Conservation (phyloP, 2,888 invertebrate genomes). For the Neocrepidodera transversa region DNA sequence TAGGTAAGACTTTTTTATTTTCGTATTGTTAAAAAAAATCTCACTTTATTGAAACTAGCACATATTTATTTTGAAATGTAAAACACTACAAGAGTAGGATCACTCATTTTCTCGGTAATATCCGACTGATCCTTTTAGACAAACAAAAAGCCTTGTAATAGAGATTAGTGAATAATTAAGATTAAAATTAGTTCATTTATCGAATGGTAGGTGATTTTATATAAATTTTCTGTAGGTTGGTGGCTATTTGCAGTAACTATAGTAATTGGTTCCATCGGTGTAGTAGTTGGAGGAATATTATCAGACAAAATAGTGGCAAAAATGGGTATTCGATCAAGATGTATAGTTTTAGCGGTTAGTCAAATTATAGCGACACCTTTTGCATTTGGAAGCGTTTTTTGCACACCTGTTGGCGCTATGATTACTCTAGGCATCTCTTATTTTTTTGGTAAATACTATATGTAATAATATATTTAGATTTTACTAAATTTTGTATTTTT, state of each 20-base stretch:
- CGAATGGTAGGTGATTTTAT: too few species aligned
- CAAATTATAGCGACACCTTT: slow-evolving; percentile 84
- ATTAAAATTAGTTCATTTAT: too few species aligned
- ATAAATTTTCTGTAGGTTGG: slow-evolving; percentile 64
- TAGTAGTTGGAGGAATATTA: slow-evolving; percentile 76
- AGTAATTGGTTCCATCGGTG: slow-evolving; percentile 75
- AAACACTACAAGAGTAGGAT: too few species aligned
- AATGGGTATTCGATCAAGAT: slow-evolving; percentile 84
- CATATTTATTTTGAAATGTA: too few species aligned
- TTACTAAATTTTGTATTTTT: slow-evolving; percentile 47
- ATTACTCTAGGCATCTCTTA: slow-evolving; percentile 87
- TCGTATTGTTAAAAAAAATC: not conserved
- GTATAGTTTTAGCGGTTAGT: slow-evolving; percentile 80
- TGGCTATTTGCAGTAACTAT: slow-evolving; percentile 90
- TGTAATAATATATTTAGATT: not conserved
- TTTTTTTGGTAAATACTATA: slow-evolving; percentile 78
- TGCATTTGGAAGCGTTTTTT: slow-evolving; percentile 85
- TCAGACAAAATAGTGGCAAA: slow-evolving; percentile 88
- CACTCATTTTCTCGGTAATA: too few species aligned
- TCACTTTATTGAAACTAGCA: not conserved
- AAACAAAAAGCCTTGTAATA: too few species aligned
- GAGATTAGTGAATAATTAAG: too few species aligned
- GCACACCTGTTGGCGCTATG: slow-evolving; percentile 85
- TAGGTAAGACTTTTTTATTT: slow-evolving; percentile 65
- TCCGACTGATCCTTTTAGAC: too few species aligned